A percentile compares a stretch with the other conserved stretches of the same genome.
Evolutionary conservation across 2,888 invertebrate species (phyloP).

Genomic region (Lysandra bellargus): DNA sequence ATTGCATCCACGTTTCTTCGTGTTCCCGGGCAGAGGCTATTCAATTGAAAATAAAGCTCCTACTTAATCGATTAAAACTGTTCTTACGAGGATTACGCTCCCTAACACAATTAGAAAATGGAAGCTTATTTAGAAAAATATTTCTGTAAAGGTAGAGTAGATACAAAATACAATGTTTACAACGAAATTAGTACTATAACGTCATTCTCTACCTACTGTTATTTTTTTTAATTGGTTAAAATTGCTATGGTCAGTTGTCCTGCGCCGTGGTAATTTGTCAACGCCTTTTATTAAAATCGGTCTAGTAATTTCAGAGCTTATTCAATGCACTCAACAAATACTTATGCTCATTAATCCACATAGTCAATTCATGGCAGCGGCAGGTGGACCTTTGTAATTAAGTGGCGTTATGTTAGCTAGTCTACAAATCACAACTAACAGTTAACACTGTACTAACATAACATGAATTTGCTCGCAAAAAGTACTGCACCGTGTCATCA

Average conservation of each 20-base stretch:
- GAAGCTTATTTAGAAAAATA: slow-evolving; percentile 2
- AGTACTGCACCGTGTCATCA: slow-evolving; percentile 21
- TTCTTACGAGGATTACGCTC: not conserved
- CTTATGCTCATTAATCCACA: not conserved
- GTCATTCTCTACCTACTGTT: too few species aligned
- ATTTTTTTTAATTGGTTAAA: not conserved
- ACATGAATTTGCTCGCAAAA: not conserved
- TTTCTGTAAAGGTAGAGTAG: not conserved
- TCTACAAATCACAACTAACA: not conserved
- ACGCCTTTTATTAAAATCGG: not conserved
- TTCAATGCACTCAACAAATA: not conserved
- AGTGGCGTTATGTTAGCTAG: not conserved
- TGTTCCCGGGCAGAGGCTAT: not conserved
- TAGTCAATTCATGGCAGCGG: too few species aligned
- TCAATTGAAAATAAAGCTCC: slow-evolving; percentile 6
- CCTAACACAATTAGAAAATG: not conserved
- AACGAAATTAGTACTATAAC: too few species aligned
- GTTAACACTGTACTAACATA: not conserved
- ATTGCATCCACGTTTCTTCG: slow-evolving; percentile 14
- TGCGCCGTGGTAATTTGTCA: too few species aligned
- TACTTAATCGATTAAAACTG: slow-evolving; percentile 5
- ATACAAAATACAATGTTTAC: too few species aligned
- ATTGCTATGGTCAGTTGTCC: not conserved
- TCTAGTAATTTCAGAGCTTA: not conserved
- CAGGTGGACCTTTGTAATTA: too few species aligned